Evolutionary conservation across 1,140 invertebrate genomes (phyloP).

Genomic region (Eupeodes corollae): DNA sequence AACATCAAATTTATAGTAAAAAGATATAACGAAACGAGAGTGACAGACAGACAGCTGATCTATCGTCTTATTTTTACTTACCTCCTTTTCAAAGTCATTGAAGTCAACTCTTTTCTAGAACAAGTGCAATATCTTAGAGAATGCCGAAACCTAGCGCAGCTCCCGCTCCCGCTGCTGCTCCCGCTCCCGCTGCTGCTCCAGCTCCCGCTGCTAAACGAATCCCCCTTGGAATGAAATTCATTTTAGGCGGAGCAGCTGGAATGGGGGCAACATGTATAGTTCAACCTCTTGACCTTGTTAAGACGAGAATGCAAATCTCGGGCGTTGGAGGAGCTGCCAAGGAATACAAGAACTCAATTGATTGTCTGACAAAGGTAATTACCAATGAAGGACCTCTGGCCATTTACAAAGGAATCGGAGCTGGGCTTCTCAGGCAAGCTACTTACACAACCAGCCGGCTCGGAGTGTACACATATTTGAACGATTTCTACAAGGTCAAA

Average conservation of each 20-base stretch:
- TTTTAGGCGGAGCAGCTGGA: constrained; percentile 57
- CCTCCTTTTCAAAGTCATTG: too few species aligned
- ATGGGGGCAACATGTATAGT: constrained; percentile 95
- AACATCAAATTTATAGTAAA: too few species aligned
- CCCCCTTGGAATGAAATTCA: constrained; percentile 51
- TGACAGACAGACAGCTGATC: too few species aligned
- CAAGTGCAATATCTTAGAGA: too few species aligned
- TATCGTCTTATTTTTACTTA: too few species aligned
- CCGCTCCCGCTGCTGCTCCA: too few species aligned
- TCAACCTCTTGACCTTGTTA: constrained; percentile 94
- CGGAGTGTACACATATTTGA: constrained; percentile 88
- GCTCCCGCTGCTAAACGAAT: constrained; percentile 17
- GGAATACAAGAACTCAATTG: constrained; percentile 64
- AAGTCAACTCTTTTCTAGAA: too few species aligned
- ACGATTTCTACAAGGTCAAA: constrained; percentile 58
- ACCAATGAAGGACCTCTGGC: constrained; percentile 78
- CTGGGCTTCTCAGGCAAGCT: constrained; percentile 87
- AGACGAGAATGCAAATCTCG: constrained; percentile 97
- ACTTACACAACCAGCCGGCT: constrained; percentile 96
- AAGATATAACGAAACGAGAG: too few species aligned
- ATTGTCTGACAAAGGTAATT: constrained; percentile 60
- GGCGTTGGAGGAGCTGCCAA: constrained; percentile 58
- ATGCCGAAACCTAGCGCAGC: too few species aligned
- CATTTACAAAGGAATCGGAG: constrained; percentile 81
- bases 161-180: too few species aligned